Base-by-base conservation (phyloP, 23 tunicate genomes). In the Aplidium turbinatum region DNA sequence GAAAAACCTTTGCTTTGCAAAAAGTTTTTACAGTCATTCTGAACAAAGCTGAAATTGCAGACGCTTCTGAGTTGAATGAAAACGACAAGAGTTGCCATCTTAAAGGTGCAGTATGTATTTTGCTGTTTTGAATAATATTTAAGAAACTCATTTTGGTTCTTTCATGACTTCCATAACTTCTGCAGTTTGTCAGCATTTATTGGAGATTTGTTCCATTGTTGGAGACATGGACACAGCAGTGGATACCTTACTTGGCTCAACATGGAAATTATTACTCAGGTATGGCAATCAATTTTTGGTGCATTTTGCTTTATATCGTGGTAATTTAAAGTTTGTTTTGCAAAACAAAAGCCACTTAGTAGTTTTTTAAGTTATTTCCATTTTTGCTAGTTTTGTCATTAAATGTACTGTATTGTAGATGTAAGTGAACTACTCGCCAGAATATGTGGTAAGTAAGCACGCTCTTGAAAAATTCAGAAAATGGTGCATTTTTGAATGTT, bases 151-250 rank as follows among this genome's bases (percentile, higher is more conserved):
- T 42, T 19, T 55, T 55, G 6, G 20, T 13, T 11, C 62, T 19
- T 11, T 18, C 62, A 55, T 21, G 25, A 55, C 7, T 55, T 19
- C n/a, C 7, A 55, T 55, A 13, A 13, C 24, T 18, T 55, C 24
- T 55, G 22, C n/a, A 70, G 57, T 70, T 3, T 47, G 58, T 47
- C 35, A 47, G 7, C 38, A 29, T 16, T 29, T 70, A 9, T 47
- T 70, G 21, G 76, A 47, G 38, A 70, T 70, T 22, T 31, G 58
- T 47, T 11, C 4, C 4, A 19, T 47, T 6, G 76, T 70, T 4
- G 24, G 16, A 28, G 76, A 70, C 28, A 70, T 70, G 58, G 76
- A 70, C 28, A n/a, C n/a, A n/a, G n/a, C n/a, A n/a, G n/a, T n/a
- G n/a, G 3, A 30, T 27, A 31, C 76, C 4, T 28, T 70, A 46